Evolutionary conservation across 2,888 invertebrate species (phyloP), one percentile per base, ranked within the genome.

Genomic region (Sepioteuthis lessoniana): DNA sequence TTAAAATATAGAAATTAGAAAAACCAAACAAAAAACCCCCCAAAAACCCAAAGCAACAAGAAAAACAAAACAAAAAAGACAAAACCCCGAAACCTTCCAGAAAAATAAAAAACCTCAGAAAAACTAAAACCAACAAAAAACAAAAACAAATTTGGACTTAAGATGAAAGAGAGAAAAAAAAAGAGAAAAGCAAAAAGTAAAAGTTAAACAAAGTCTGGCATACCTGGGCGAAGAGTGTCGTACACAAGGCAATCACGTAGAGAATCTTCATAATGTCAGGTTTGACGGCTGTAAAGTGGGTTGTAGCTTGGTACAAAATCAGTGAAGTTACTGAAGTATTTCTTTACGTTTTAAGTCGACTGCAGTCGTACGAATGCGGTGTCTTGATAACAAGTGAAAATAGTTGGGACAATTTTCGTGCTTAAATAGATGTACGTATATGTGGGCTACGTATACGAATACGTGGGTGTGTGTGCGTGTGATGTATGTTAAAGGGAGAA

Each of bases 331-430:
- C 13, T 35, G 13, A 76, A 76, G n/a, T 76, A 76, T 76, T 35
- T 76, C n/a, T 76, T n/a, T 76, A n/a, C 13, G 76, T 76, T 76
- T 76, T 16, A 76, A 76, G 76, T 76, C 19, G 76, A 76, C n/a
- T 76, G 76, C 76, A n/a, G n/a, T 76, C 76, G 13, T 76, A 76
- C 76, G 76, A 76, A 76, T 76, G 76, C n/a, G 2, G 76, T 76
- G 76, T 76, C 76, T n/a, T n/a, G 76, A 76, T 76, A 76, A 76
- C n/a, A 76, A 76, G n/a, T 76, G 76, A 76, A 76, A 76, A 76
- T 76, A 76, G 76, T 76, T n/a, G 76, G 76, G 76, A 76, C n/a
- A 35, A 76, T 76, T 76, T 76, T 76, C 76, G 76, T 76, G n/a
- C 76, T 76, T 76, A 76, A 76, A 76, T 76, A 76, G n/a, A 76